Evolutionary conservation across 1,140 invertebrate species (phyloP).

Genomic region (Orius laevigatus): DNA sequence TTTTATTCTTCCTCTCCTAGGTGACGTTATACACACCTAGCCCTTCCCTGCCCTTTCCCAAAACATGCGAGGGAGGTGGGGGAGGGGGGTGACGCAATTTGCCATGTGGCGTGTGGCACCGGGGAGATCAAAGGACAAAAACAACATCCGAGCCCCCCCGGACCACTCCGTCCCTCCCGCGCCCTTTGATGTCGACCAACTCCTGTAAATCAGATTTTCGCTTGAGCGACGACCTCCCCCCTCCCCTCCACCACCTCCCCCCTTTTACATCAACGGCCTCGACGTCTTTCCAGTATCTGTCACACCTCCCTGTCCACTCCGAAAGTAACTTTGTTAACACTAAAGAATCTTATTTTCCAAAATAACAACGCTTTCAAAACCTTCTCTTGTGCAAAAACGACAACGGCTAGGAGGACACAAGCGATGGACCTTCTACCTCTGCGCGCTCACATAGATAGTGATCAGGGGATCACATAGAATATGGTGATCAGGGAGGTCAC

Average conservation of each 20-base stretch:
- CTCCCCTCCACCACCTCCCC: not conserved
- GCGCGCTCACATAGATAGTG: no score
- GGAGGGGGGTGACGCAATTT: slow-evolving; percentile 16
- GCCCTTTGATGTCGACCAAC: slow-evolving; percentile 10
- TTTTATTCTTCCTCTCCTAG: not conserved
- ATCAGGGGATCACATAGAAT: no score
- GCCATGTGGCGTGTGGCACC: slow-evolving; percentile 8
- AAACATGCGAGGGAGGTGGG: not conserved
- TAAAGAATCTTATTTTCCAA: no score
- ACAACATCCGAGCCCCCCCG: slow-evolving; percentile 10
- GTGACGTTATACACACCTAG: slow-evolving; percentile 2
- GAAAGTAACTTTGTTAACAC: no score
- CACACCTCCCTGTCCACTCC: no score
- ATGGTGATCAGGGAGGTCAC: no score
- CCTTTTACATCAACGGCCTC: no score
- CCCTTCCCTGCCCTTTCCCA: not conserved
- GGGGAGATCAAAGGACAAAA: slow-evolving; percentile 18
- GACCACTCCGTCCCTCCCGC: not conserved
- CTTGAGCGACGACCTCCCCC: slow-evolving; percentile 10
- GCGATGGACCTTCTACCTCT: no score
- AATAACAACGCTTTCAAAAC: no score
- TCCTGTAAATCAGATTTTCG: slow-evolving; percentile 19
- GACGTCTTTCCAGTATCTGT: no score
- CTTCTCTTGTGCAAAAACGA: no score
- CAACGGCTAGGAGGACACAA: no score